These are phyloP conservation scores for Zootermopsis nevadensis DNA, from an alignment of 2,888 invertebrate species.

Conservation along the genomic window DNA sequence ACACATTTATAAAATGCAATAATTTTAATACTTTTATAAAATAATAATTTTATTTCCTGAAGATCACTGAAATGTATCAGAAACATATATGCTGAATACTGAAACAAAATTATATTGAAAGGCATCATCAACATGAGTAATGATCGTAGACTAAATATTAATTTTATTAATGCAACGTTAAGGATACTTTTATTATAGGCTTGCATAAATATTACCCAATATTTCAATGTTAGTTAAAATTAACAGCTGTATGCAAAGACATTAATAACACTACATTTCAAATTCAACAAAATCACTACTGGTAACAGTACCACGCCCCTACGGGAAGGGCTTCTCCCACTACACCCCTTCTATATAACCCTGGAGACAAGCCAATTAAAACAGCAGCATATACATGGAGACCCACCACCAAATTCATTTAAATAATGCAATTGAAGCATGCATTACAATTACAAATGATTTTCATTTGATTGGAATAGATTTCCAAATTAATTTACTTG, in stretches of 20 bases:
- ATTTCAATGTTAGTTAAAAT: too few species aligned
- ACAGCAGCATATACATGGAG: constrained; percentile 2
- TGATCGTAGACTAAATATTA: too few species aligned
- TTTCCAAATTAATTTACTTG: constrained; percentile 38
- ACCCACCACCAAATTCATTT: constrained; percentile 26
- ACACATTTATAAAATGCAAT: too few species aligned
- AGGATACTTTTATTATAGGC: too few species aligned
- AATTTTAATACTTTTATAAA: too few species aligned
- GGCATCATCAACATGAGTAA: too few species aligned
- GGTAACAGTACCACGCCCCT: background rate
- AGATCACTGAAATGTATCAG: too few species aligned
- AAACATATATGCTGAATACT: too few species aligned
- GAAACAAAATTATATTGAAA: too few species aligned
- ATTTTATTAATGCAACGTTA: too few species aligned
- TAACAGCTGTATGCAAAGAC: background rate
- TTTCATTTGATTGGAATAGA: constrained; percentile 40
- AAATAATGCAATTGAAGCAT: constrained; percentile 35
- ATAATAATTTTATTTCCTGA: too few species aligned
- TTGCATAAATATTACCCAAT: too few species aligned
- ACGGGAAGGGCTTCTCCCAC: background rate
- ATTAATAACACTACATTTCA: background rate
- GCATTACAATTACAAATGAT: constrained; percentile 42
- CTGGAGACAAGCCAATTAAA: constrained; percentile 40
- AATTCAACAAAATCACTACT: background rate
- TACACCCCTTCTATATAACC: background rate